A percentile compares a stretch with the other conserved stretches of the same genome.
phyloP scores from a whole-genome alignment of 2,113 vertebrate genomes.

The Platycercus adscitus region DNA sequence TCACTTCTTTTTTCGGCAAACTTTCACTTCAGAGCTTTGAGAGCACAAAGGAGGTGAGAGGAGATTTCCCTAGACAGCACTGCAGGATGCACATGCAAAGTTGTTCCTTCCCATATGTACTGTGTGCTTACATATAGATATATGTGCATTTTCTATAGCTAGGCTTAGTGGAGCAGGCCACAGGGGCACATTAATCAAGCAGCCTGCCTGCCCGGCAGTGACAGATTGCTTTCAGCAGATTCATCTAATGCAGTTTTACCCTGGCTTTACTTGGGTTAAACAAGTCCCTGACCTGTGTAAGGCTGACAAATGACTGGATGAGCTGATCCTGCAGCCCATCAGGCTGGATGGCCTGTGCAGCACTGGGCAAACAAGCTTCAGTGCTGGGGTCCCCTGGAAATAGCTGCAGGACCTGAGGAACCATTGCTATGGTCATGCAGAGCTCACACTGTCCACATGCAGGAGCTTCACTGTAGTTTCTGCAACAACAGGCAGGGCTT shows the following conservation, averaged over 20 bases:
- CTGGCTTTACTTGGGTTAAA: neutral
- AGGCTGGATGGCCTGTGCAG: fast-evolving
- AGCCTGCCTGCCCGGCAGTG: neutral
- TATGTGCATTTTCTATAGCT: neutral
- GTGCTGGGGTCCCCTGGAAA: neutral
- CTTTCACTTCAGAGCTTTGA: neutral
- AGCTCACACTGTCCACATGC: fast-evolving
- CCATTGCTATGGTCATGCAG: fast-evolving
- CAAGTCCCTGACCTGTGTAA: neutral
- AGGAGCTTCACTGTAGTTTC: neutral
- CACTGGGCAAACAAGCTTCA: neutral
- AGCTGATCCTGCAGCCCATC: neutral
- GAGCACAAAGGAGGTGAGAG: neutral
- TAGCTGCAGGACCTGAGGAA: neutral
- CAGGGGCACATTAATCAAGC: fast-evolving
- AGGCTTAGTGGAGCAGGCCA: neutral
- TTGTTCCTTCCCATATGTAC: fast-evolving
- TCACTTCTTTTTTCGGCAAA: neutral
- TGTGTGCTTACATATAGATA: neutral
- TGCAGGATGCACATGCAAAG: neutral
- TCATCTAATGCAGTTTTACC: neutral
- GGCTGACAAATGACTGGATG: neutral
- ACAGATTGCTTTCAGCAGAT: neutral
- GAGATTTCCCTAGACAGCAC: neutral
- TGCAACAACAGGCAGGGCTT: neutral